Conservation (phyloP, 2,888 invertebrate genomes). For the Hetaerina titia region DNA sequence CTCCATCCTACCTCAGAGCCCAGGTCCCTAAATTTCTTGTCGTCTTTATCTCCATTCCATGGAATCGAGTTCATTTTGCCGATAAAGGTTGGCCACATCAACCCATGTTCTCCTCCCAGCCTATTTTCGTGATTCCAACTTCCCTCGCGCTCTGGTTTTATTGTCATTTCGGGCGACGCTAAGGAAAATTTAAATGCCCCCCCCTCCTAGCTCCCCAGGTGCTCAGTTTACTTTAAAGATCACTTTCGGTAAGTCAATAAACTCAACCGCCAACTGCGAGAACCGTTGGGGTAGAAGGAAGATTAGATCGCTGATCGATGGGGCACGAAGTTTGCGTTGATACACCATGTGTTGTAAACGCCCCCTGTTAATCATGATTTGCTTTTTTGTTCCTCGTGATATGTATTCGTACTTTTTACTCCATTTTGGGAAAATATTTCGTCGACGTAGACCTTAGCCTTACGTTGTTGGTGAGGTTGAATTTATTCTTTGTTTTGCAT, state of each 20-base stretch:
- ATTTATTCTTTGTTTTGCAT: too few species aligned
- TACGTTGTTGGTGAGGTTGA: too few species aligned
- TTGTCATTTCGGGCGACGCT: not conserved
- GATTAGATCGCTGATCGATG: not conserved
- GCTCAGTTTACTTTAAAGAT: not conserved
- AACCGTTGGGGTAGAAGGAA: not conserved
- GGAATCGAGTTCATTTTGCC: not conserved
- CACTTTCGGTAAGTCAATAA: not conserved
- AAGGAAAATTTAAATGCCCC: not conserved
- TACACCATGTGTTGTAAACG: too few species aligned
- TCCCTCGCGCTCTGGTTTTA: not conserved
- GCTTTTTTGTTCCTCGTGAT: too few species aligned
- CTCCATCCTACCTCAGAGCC: too few species aligned
- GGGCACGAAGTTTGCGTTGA: not conserved
- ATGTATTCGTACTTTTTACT: too few species aligned
- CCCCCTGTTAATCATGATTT: too few species aligned
- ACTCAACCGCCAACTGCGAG: slow-evolving; percentile 4
- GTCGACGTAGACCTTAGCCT: too few species aligned
- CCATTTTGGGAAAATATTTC: too few species aligned
- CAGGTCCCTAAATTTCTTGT: not conserved
- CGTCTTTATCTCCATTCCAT: not conserved
- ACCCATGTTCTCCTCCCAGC: not conserved
- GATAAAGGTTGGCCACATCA: not conserved
- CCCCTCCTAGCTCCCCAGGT: not conserved
- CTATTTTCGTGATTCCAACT: not conserved